phyloP scores from a whole-genome alignment of 2,888 invertebrate species.

The Gandaritis pyraliata region DNA sequence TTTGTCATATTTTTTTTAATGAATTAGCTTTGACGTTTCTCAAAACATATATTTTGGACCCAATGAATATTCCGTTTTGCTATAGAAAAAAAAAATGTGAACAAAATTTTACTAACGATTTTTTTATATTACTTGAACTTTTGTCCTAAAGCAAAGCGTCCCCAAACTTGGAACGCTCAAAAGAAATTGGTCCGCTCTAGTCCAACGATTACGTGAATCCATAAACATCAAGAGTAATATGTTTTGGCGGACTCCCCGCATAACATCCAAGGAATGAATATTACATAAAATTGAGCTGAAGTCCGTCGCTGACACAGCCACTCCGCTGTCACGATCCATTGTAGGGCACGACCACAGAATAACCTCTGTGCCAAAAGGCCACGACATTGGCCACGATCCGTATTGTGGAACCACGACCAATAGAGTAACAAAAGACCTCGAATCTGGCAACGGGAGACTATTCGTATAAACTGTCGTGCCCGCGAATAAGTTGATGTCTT shows the following conservation, averaged over 20 bases:
- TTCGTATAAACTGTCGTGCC: too few species aligned
- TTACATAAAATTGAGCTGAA: constrained; percentile 72
- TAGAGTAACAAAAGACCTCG: not conserved
- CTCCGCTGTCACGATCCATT: constrained; percentile 56
- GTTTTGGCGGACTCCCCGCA: constrained; percentile 64
- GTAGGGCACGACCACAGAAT: constrained; percentile 21
- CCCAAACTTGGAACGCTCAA: constrained; percentile 27
- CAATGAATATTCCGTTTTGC: too few species aligned
- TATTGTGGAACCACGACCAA: not conserved
- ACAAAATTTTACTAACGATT: too few species aligned
- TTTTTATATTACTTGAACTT: too few species aligned
- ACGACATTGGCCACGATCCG: constrained; percentile 35
- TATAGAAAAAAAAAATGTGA: too few species aligned
- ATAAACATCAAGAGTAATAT: constrained; percentile 67
- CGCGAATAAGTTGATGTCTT: too few species aligned
- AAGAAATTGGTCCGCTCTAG: constrained; percentile 40
- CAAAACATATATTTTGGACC: too few species aligned
- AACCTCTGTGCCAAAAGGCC: constrained; percentile 33
- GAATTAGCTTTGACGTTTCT: too few species aligned
- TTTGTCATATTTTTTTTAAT: not conserved
- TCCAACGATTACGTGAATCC: constrained; percentile 54
- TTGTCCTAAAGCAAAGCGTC: not conserved
- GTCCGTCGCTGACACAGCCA: constrained; percentile 69
- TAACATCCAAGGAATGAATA: constrained; percentile 65
- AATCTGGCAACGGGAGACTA: too few species aligned